Base-by-base conservation (phyloP, 1,140 invertebrate species). In the Solenopsis invicta region DNA sequence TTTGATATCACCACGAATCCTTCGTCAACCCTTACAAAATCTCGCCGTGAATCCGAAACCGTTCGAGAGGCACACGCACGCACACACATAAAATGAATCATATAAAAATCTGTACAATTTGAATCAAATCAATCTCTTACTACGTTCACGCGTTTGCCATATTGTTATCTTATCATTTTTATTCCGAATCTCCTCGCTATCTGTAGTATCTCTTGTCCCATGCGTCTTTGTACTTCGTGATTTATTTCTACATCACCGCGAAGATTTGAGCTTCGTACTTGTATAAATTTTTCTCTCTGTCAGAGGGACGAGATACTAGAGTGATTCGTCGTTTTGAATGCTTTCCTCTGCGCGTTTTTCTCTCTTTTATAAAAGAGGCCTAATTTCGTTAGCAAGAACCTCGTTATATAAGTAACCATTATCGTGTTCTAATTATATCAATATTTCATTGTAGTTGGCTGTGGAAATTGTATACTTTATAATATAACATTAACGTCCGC, bases 1-100 rank as follows among this genome's bases (percentile, higher is more conserved):
- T 81, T 66, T 48, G 54, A 64, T 48, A 52, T n/a, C 29, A 48
- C 4, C 24, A 34, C 59, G 67, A 86, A 61, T 81, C 45, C 52
- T 85, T 88, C 81, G 82, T 88, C 87, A 52, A 88, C 84, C 75
- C 67, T 66, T 41, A 71, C 50, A 29, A 71, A 81, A 59, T 81
- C 54, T 34, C 41, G 2, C 13, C 69, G 69, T 18, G 54, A 18
- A 81, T 56, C n/a, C 34, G 13, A 50, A 80, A 67, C 45, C 45
- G 37, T 62, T 74, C 48, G 13, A 21, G 21, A 18, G n/a, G 24
- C 9, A 4, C 3, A 21, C 45, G 0, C 8, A 8, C 29, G 5
- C 5, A 21, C 50, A 4, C 10, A 3, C 21, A 5, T 50, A 10
- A n/a, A n/a, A 21, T 29, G 29, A 48, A 48, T 81, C 48, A 13